A percentile compares a stretch with the other conserved stretches of the same genome.
Conservation (phyloP, 2,113 vertebrate species). For the Carollia perspicillata region DNA sequence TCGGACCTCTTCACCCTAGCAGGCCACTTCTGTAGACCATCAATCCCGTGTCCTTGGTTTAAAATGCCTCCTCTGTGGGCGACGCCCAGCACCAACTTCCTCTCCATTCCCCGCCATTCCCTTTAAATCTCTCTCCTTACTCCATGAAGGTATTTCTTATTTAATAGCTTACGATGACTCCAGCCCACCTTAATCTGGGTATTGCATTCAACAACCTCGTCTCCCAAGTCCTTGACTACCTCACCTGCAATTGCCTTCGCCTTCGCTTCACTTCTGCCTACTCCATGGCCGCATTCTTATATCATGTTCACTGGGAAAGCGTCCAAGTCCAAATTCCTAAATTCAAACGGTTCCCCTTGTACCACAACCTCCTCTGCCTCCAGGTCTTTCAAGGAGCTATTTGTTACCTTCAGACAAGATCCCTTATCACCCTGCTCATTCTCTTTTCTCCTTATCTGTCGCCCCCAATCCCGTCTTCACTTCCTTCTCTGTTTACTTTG, state of each 20-base stretch:
- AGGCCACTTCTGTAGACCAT: not conserved
- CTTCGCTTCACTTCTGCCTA: not conserved
- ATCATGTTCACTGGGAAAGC: not conserved
- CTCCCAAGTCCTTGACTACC: not conserved
- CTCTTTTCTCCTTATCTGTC: not conserved
- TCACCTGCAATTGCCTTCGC: not conserved
- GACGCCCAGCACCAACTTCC: not conserved
- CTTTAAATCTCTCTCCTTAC: not conserved
- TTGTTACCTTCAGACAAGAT: not conserved
- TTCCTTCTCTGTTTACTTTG: not conserved
- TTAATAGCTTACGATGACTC: not conserved
- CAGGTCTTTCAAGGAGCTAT: not conserved
- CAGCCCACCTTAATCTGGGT: not conserved
- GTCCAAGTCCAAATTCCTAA: not conserved
- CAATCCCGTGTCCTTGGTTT: not conserved
- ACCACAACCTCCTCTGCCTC: not conserved
- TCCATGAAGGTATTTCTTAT: not conserved
- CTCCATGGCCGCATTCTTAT: not conserved
- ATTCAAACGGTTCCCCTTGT: not conserved
- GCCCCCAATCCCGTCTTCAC: not conserved
- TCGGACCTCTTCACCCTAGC: not conserved
- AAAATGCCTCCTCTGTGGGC: not conserved
- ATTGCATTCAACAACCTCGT: not conserved
- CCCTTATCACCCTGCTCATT: not conserved
- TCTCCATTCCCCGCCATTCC: not conserved